These are phyloP conservation scores for Siniperca chuatsi DNA, from an alignment of 2,113 vertebrate species.

Conservation along the genomic window DNA sequence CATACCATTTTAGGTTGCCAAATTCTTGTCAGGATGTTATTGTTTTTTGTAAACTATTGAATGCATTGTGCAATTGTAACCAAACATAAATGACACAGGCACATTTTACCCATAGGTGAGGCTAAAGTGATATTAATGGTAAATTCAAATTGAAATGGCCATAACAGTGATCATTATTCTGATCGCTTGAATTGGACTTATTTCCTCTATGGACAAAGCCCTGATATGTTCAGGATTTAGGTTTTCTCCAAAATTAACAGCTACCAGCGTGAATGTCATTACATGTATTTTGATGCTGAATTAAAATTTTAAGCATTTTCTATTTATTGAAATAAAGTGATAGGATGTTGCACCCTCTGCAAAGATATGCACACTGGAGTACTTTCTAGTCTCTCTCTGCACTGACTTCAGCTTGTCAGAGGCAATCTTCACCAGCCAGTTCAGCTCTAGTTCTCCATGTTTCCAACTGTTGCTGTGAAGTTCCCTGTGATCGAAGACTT, in stretches of 20 bases:
- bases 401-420: constrained; percentile 26
- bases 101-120: background rate
- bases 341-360: background rate
- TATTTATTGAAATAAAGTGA: background rate
- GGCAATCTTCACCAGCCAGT: constrained; percentile 1
- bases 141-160: background rate
- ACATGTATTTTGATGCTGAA: background rate
- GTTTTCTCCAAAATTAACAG: background rate
- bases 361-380: background rate
- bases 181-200: background rate
- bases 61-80: no score
- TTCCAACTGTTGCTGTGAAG: constrained; percentile 21
- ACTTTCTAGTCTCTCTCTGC: constrained; percentile 6
- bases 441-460: background rate
- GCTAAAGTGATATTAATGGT: no score
- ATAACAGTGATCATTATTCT: background rate
- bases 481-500: constrained; percentile 8
- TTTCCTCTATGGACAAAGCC: background rate
- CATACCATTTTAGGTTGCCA: background rate
- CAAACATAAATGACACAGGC: background rate
- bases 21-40: background rate
- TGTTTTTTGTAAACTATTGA: no score
- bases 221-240: background rate
- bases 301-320: background rate
- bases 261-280: background rate